Conservation (phyloP, 1,140 invertebrate genomes). For the Aporrectodea caliginosa region DNA sequence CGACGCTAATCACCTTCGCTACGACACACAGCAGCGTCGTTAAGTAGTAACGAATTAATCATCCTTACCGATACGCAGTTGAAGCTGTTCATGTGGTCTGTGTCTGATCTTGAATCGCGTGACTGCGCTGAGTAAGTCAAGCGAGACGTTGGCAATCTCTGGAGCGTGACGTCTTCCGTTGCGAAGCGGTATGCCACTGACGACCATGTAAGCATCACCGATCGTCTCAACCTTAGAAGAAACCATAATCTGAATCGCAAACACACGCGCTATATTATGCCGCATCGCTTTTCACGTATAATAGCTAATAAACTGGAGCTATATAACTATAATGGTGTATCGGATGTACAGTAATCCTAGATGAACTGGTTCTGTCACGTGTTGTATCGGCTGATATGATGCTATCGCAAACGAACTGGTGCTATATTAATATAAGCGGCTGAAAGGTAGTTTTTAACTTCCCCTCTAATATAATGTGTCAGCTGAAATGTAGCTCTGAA, state of each 20-base stretch:
- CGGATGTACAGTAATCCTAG: neutral
- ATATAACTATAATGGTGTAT: neutral
- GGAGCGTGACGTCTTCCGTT: slow-evolving; percentile 73
- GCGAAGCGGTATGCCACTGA: slow-evolving; percentile 51
- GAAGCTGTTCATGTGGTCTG: slow-evolving; percentile 74
- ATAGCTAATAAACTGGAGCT: neutral
- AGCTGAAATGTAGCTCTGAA: too few relatives aligned
- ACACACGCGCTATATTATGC: neutral
- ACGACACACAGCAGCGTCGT: too few relatives aligned
- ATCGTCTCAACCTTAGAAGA: slow-evolving; percentile 59
- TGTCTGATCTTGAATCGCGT: slow-evolving; percentile 81
- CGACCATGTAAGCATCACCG: slow-evolving; percentile 56
- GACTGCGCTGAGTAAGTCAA: slow-evolving; percentile 78
- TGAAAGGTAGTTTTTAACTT: too few relatives aligned
- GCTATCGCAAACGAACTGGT: neutral
- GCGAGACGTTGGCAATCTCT: slow-evolving; percentile 79
- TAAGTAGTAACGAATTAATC: too few relatives aligned
- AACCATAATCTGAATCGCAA: neutral
- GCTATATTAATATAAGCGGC: too few relatives aligned
- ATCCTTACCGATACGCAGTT: slow-evolving; percentile 76
- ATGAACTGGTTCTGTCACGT: neutral
- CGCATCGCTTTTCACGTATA: neutral
- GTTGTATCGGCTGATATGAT: neutral
- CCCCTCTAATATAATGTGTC: too few relatives aligned
- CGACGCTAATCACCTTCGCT: too few relatives aligned